Base-by-base conservation (phyloP, 2,113 vertebrate species). In the Ginglymostoma cirratum region DNA sequence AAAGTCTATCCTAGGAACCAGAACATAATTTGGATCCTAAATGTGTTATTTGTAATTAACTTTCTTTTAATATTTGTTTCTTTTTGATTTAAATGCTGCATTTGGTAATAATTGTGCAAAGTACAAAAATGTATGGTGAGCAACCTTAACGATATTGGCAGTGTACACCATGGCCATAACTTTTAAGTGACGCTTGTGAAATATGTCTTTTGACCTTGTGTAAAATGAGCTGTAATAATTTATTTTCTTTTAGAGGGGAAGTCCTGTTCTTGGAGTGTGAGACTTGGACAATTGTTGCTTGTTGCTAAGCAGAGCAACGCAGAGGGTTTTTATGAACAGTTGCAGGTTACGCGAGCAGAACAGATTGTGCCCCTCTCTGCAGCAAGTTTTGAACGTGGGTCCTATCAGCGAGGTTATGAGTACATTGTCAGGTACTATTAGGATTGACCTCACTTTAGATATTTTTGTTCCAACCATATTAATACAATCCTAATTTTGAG, bases 351-450 rank as follows among this genome's bases (percentile, higher is more conserved):
- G 96, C 98, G 99, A 97, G 98, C 98, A 95, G 99, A 99, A 93
- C 99, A 99, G 97, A 99, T 99, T 85, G 98, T 99, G 78, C 99
- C 99, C n/a, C 98, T 99, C 96, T 99, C 99, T 96, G 99, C 99
- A 52, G 99, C 99, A 96, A 99, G 99, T 97, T 99, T 99, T 95
- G 99, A 99, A 97, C 99, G 98, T 97, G 99, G 99, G 72, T 99
- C 99, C 95, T 99, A 99, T 97, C 99, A 99, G 96, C 98, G 99
- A 97, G 99, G 99, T 97, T 99, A 99, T 2, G 99, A 99, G 96
- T 99, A 99, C 96, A 99, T 99, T 95, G 98, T 99, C 96, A 99
- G 99, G 99, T 98, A 96, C 52, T 24, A 69, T 87, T 45, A 42
- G 66, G 67, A 30, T 70, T 27, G 23, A 95, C 42, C 30, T 30